Percentiles rank a stretch among this genome's conserved stretches.
Evolutionary conservation across 2,113 vertebrate genomes (phyloP).

Genomic region (Gymnobelideus leadbeateri): DNA sequence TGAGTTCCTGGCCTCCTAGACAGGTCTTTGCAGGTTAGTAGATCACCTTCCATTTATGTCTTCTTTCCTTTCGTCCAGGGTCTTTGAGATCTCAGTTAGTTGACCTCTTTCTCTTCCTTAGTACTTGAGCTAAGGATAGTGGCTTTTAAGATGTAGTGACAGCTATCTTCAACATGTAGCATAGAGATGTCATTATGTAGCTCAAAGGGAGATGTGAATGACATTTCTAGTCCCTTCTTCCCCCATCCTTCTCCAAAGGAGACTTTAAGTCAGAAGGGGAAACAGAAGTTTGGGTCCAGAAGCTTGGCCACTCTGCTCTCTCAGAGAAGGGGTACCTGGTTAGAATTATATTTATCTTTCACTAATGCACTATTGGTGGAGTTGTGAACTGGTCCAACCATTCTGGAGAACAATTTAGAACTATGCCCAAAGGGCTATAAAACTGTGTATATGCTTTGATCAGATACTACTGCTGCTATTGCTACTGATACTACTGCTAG

Average conservation of each 20-base stretch:
- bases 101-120: not conserved
- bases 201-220: not conserved
- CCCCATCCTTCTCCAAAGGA: not conserved
- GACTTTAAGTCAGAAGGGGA: not conserved
- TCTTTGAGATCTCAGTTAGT: not conserved
- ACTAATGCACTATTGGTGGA: not conserved
- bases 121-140: not conserved
- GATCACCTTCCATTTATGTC: not conserved
- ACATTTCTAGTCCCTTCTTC: not conserved
- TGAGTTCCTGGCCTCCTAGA: not conserved
- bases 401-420: not conserved
- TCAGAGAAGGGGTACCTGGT: not conserved
- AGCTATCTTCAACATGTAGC: not conserved
- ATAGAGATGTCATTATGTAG: not conserved
- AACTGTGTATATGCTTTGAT: not conserved
- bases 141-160: not conserved
- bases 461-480: not conserved
- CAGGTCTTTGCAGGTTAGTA: not conserved
- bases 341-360: not conserved
- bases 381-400: not conserved
- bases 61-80: not conserved
- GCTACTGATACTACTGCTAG: not conserved
- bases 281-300: not conserved
- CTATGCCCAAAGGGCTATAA: not conserved
- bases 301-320: no score